Percentiles rank a stretch among this genome's conserved stretches.
Conservation (phyloP, 2,888 invertebrate genomes). For the Doris montereyensis region DNA sequence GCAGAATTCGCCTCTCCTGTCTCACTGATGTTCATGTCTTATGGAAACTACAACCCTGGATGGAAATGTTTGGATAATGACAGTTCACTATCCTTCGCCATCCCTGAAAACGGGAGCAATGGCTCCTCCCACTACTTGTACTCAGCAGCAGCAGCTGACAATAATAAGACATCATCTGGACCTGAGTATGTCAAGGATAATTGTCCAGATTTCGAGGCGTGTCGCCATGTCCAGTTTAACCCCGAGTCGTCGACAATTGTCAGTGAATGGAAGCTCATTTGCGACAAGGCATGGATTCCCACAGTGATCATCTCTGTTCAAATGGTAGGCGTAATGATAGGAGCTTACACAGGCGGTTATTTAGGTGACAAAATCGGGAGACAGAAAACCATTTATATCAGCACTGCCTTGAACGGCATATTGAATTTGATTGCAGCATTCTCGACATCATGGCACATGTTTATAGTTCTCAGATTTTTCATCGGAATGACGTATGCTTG, state of each 20-base stretch:
- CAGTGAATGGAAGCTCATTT: neutral
- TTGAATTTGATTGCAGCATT: slow-evolving; percentile 45
- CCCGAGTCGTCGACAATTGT: too few species aligned
- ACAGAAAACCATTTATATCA: neutral
- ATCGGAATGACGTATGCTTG: too few species aligned
- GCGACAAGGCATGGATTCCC: neutral
- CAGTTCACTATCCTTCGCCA: too few species aligned
- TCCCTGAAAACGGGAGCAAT: too few species aligned
- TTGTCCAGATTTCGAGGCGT: too few species aligned
- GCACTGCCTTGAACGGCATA: neutral
- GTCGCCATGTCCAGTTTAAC: too few species aligned
- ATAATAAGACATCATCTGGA: too few species aligned
- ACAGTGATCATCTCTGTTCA: neutral
- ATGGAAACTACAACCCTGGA: slow-evolving; percentile 51
- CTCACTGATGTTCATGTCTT: slow-evolving; percentile 59
- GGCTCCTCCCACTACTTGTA: too few species aligned
- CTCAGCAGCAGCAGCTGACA: too few species aligned
- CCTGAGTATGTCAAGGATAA: too few species aligned
- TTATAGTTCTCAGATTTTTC: slow-evolving; percentile 48
- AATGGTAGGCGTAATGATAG: neutral
- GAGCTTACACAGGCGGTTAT: neutral
- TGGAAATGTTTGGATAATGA: slow-evolving; percentile 50
- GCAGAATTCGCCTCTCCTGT: slow-evolving; percentile 47
- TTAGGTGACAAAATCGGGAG: neutral
- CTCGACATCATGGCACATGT: slow-evolving; percentile 54